phyloP scores from a whole-genome alignment of 2,888 invertebrate species.

The Bruchidius siliquastri region DNA sequence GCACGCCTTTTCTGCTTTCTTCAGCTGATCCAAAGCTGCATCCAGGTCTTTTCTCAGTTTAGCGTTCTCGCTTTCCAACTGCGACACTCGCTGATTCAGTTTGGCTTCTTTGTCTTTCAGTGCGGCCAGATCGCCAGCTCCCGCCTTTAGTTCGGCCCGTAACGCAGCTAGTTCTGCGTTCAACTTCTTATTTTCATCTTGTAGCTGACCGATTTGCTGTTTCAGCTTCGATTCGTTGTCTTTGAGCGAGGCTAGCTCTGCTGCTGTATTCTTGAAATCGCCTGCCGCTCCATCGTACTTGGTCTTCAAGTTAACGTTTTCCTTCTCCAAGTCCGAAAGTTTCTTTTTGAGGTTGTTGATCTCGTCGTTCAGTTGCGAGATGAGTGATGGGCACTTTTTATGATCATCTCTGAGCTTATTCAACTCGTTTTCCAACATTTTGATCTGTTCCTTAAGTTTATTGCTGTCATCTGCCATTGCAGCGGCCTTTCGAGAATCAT shows the following conservation, averaged over 20 bases:
- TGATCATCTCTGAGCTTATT: neutral
- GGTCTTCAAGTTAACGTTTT: conserved; percentile 28
- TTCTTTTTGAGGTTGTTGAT: conserved; percentile 14
- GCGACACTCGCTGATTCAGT: conserved; percentile 13
- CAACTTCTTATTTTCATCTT: conserved; percentile 26
- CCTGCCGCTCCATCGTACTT: conserved; percentile 19
- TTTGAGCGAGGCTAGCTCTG: conserved; percentile 11
- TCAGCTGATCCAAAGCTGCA: conserved; percentile 10
- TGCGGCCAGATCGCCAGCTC: conserved; percentile 1
- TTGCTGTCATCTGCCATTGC: neutral
- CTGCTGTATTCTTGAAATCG: conserved; percentile 13
- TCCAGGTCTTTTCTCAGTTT: conserved; percentile 17
- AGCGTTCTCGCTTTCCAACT: conserved; percentile 15
- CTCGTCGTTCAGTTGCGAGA: conserved; percentile 2
- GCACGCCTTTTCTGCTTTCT: conserved; percentile 2
- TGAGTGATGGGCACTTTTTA: neutral
- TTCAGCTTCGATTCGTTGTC: conserved; percentile 12
- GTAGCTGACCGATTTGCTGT: conserved; percentile 16
- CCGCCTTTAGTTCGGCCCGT: conserved; percentile 9
- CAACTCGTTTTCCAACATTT: conserved; percentile 6
- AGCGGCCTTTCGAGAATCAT: conserved; percentile 18
- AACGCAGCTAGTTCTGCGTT: conserved; percentile 13
- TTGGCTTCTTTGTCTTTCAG: conserved; percentile 13
- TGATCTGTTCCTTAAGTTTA: conserved; percentile 4
- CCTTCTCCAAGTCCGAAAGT: conserved; percentile 21